Percentiles rank a stretch among this genome's conserved stretches.
Conservation (phyloP, 2,113 vertebrate species). For the Laterallus jamaicensis region DNA sequence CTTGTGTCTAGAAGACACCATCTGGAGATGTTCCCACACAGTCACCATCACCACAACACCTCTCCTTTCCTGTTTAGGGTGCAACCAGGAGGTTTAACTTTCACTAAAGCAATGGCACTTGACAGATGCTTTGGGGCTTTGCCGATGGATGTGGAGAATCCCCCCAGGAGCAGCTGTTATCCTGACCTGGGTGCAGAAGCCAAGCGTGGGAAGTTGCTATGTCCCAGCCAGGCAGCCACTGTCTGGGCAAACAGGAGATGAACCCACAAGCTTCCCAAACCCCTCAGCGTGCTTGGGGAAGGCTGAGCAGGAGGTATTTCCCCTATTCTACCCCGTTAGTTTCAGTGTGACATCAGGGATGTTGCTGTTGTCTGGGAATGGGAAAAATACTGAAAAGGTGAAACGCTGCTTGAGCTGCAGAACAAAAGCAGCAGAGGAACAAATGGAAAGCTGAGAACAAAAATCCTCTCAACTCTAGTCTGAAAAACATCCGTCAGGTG, state of each 20-base stretch:
- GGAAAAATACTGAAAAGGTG: background rate
- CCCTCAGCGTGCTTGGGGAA: rapidly evolving
- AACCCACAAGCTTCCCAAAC: no score
- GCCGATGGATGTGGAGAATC: rapidly evolving
- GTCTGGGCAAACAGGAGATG: background rate
- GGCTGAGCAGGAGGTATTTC: background rate
- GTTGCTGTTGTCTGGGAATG: background rate
- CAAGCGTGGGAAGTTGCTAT: background rate
- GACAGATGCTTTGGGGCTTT: background rate
- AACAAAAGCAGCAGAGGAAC: background rate
- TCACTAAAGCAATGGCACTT: no score
- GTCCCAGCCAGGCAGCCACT: background rate
- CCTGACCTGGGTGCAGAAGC: rapidly evolving
- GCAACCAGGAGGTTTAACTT: background rate
- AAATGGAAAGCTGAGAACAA: rapidly evolving
- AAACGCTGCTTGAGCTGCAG: background rate
- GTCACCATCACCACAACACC: background rate
- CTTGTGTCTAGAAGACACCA: rapidly evolving
- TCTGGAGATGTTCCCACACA: rapidly evolving
- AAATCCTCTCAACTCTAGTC: background rate
- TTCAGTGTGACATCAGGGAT: no score
- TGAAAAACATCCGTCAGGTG: background rate
- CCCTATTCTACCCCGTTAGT: rapidly evolving
- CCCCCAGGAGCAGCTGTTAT: rapidly evolving
- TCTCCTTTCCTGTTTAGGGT: rapidly evolving